Percentiles rank a stretch among this genome's conserved stretches.
phyloP scores from a whole-genome alignment of 2,797 vertebrate species.

The Furcifer pardalis region DNA sequence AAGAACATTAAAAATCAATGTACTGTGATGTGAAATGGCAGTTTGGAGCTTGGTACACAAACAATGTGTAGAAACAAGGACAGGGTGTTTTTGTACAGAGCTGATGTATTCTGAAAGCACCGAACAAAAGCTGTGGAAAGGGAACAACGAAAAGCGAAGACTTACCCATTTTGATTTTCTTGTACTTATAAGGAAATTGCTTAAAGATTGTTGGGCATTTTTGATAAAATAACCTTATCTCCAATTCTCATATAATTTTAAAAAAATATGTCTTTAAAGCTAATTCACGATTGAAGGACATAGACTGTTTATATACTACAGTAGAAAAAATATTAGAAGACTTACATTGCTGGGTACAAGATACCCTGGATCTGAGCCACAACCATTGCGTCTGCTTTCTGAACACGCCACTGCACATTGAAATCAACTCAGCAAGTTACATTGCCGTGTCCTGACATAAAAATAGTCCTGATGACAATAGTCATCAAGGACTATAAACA shows the following conservation, averaged over 20 bases:
- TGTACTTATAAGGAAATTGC: constrained; percentile 26
- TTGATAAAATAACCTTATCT: constrained; percentile 44
- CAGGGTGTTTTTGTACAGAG: constrained; percentile 72
- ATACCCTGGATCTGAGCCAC: not conserved
- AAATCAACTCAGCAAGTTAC: not conserved
- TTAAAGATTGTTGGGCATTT: constrained; percentile 18
- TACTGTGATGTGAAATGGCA: constrained; percentile 77
- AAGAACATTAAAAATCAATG: constrained; percentile 74
- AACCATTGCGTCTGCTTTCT: constrained; percentile 15
- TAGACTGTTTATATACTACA: constrained; percentile 4
- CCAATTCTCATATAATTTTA: constrained; percentile 42
- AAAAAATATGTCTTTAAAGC: not conserved
- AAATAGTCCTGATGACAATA: too few relatives aligned
- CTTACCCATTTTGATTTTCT: not conserved
- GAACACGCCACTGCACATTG: not conserved
- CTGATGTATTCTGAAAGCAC: constrained; percentile 76
- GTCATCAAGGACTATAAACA: not conserved
- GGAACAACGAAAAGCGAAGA: constrained; percentile 43
- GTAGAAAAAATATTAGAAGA: not conserved
- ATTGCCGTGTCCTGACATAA: not conserved
- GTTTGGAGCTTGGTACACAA: constrained; percentile 71
- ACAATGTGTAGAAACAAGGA: constrained; percentile 69
- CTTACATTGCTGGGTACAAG: not conserved
- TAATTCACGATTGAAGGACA: constrained; percentile 44
- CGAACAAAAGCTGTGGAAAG: constrained; percentile 68